Base-by-base conservation (phyloP, 2,888 invertebrate genomes). In the Girardia tigrina region DNA sequence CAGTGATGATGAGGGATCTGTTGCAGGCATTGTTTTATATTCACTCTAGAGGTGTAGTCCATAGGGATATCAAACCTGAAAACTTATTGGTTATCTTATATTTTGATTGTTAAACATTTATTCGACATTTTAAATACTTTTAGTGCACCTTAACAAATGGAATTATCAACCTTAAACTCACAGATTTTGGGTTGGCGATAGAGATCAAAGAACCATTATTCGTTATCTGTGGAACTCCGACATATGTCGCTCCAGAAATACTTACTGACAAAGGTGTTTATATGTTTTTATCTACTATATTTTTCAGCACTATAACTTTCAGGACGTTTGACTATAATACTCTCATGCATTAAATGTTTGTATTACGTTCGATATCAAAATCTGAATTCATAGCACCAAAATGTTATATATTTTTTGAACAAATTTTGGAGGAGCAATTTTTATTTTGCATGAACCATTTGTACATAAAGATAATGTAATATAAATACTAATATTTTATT, bases 181-280 rank as follows among this genome's bases (percentile, higher is more conserved):
- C 85, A 23, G 86, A 86, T 78, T 86, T 86, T 80, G 86, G 86
- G n/a, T 80, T 86, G 73, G 86, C 86, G 0, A 85, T 86, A 83
- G 84, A 84, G 74, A 85, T 85, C n/a, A 81, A 81, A 29, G 85
- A 85, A 36, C 81, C 81, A 0, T 82, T 86, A 42, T 84, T 82
- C 78, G 83, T 85, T 20, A 84, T 86, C 14, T 86, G 86, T 80
- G 86, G 86, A 0, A 86, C 86, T 1, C 86, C 86, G 1, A 86
- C 86, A 0, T 86, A 86, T 78, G 85, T 86, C 1, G 86, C 86
- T 20, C 86, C 86, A 42, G 86, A 86, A 80, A 84, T 86, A 28
- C 82, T 86, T 20, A 80, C 82, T 2, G 85, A 86, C 80, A 83
- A 81, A 71, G 85, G 85, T 84, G n/a, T 20, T 0, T 26, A 12